Percentiles rank a stretch among this genome's conserved stretches.
Evolutionary conservation across 2,113 vertebrate genomes (phyloP).

Genomic region (Trochalopteron elliotii): DNA sequence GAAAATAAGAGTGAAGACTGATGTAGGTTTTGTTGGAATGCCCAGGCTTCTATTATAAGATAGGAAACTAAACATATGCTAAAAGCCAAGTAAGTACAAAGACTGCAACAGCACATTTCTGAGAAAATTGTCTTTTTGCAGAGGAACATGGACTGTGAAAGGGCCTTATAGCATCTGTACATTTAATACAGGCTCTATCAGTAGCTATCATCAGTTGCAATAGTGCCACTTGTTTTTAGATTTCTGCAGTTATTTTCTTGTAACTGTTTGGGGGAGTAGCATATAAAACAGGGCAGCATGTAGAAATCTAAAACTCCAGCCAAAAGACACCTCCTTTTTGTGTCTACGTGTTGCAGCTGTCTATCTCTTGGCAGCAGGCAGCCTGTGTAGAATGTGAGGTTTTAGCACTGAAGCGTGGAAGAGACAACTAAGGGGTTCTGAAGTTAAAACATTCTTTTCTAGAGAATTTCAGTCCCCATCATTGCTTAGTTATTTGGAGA

Average conservation of each 20-base stretch:
- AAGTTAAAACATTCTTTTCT: background rate
- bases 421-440: conserved; percentile 16
- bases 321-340: conserved; percentile 58
- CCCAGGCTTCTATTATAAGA: background rate
- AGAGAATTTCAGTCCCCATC: background rate
- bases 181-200: background rate
- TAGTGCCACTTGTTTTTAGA: background rate
- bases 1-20: background rate
- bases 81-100: background rate
- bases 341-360: conserved; percentile 48
- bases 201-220: background rate
- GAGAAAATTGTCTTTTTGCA: background rate
- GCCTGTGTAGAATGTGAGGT: conserved; percentile 4
- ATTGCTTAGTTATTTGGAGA: background rate
- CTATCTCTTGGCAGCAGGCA: conserved; percentile 60
- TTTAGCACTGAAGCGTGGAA: conserved; percentile 9
- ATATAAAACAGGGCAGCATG: background rate
- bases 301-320: conserved; percentile 30
- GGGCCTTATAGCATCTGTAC: background rate
- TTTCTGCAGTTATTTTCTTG: conserved; percentile 3
- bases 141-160: background rate
- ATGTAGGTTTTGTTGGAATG: background rate
- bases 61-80: background rate
- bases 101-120: background rate
- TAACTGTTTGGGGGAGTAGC: background rate